Evolutionary conservation across 2,888 invertebrate species (phyloP).

Genomic region (Thelaira solivaga): DNA sequence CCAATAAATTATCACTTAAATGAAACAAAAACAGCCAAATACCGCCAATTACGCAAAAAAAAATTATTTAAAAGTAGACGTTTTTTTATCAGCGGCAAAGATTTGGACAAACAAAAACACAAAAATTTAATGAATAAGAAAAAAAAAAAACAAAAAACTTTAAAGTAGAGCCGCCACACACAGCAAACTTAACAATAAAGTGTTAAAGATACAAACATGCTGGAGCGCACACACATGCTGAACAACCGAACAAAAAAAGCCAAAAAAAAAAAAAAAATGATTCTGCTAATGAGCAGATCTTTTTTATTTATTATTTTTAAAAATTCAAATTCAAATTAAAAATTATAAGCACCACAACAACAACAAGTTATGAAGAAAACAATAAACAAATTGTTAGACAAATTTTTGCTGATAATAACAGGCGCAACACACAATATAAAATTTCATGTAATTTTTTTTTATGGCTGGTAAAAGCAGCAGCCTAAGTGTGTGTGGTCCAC

Average conservation of each 20-base stretch:
- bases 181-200: slow-evolving; percentile 13
- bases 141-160: slow-evolving; percentile 44
- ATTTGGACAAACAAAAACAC: slow-evolving; percentile 52
- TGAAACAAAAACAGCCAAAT: slow-evolving; percentile 47
- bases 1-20: slow-evolving; percentile 62
- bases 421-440: background rate
- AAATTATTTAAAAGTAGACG: slow-evolving; percentile 21
- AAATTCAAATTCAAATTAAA: background rate
- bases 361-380: slow-evolving; percentile 1
- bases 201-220: slow-evolving; percentile 9
- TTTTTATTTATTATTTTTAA: background rate
- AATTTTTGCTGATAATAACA: slow-evolving; percentile 8
- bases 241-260: background rate
- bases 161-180: slow-evolving; percentile 54
- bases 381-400: slow-evolving; percentile 23
- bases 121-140: slow-evolving; percentile 22
- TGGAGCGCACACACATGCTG: too few relatives aligned
- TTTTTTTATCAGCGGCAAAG: slow-evolving; percentile 59
- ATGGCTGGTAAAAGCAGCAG: too few relatives aligned
- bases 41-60: slow-evolving; percentile 64
- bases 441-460: slow-evolving; percentile 17
- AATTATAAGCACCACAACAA: background rate
- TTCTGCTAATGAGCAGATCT: slow-evolving; percentile 51
- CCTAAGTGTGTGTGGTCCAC: slow-evolving; percentile 46
- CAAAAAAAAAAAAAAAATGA: slow-evolving; percentile 8